Evolutionary conservation across 1,140 invertebrate genomes (phyloP).

Genomic region (Saccostrea cuccullata): DNA sequence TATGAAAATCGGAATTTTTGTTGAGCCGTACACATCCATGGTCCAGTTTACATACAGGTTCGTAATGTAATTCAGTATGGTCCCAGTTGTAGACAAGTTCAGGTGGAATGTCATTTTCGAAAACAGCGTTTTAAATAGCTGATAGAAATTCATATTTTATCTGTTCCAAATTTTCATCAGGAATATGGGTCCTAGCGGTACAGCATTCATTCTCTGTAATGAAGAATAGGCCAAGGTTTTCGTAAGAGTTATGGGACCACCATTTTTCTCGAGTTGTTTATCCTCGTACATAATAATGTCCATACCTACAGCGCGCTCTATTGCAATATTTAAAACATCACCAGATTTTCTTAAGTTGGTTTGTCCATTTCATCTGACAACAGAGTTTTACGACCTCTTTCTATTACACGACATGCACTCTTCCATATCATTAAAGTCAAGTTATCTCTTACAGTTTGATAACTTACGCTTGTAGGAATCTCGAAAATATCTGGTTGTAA

Average conservation of each 20-base stretch:
- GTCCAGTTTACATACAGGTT: conserved; percentile 39
- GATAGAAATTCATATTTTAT: background rate
- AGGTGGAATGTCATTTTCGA: conserved; percentile 28
- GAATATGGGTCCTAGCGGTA: conserved; percentile 32
- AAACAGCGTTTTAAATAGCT: background rate
- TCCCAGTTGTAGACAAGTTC: conserved; percentile 37
- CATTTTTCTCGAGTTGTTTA: conserved; percentile 34
- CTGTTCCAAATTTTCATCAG: conserved; percentile 31
- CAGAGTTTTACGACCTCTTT: background rate
- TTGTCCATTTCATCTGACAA: background rate
- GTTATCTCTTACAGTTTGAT: background rate
- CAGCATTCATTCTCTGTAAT: conserved; percentile 39
- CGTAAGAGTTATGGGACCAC: conserved; percentile 16
- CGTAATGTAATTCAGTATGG: background rate
- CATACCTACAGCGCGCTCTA: background rate
- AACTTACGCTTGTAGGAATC: conserved; percentile 20
- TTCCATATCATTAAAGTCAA: background rate
- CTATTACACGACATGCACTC: background rate
- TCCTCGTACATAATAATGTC: background rate
- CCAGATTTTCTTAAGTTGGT: background rate
- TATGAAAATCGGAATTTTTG: too few species aligned
- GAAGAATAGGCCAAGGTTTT: conserved; percentile 30
- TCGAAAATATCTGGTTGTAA: too few species aligned
- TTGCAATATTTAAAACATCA: background rate
- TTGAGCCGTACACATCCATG: background rate